These are phyloP conservation scores for Bucorvus abyssinicus DNA, from an alignment of 2,797 vertebrate genomes.

Conservation along the genomic window DNA sequence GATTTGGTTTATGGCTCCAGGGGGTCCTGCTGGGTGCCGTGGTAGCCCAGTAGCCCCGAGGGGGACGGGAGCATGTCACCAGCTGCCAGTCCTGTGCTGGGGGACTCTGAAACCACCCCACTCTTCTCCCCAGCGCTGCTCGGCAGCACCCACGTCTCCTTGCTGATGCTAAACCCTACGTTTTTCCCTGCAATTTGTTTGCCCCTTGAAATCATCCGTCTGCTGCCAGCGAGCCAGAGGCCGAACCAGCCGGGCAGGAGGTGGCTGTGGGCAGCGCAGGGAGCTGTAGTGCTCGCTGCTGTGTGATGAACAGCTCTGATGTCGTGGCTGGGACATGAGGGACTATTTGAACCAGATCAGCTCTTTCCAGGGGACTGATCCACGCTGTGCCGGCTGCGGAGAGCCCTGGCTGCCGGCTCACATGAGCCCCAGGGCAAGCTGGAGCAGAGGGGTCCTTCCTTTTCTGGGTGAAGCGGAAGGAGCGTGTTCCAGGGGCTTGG, in stretches of 20 bases:
- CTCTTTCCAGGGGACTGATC: not conserved
- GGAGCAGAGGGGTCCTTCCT: not conserved
- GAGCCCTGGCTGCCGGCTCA: not conserved
- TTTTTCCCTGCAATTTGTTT: not conserved
- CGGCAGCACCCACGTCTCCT: fast-evolving
- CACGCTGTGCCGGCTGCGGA: not conserved
- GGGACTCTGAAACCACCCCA: not conserved
- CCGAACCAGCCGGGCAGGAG: not conserved
- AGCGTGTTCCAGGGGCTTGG: not conserved
- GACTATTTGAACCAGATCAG: not conserved
- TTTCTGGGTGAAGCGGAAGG: not conserved
- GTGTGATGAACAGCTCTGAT: not conserved
- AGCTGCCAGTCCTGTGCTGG: not conserved
- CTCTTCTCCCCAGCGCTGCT: not conserved
- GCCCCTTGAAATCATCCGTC: not conserved
- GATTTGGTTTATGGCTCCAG: not conserved
- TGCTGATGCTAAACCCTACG: fast-evolving
- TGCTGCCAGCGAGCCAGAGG: not conserved
- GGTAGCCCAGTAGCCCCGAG: not conserved
- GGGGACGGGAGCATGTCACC: not conserved
- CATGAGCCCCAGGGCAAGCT: fast-evolving
- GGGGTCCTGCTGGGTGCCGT: not conserved
- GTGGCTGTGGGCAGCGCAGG: not conserved
- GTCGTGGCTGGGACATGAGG: fast-evolving
- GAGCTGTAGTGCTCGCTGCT: not conserved